Evolutionary conservation across 2,888 invertebrate genomes (phyloP), one percentile per base, ranked within the genome.

Genomic region (Cheilosia pagana): DNA sequence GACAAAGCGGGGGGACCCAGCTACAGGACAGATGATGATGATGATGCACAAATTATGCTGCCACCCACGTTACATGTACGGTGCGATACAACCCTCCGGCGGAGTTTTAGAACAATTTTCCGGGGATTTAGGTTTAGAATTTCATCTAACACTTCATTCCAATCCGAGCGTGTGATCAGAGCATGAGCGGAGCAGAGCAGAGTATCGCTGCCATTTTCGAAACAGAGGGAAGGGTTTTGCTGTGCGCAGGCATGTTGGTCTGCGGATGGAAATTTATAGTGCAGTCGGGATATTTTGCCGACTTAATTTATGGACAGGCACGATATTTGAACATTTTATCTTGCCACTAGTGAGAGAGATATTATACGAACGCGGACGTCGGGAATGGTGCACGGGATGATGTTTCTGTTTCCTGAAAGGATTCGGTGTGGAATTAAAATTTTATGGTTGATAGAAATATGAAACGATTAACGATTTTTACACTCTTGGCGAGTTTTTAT

Each of bases 401-500:
- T 7, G 19, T 41, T 41, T 85, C 68, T 70, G 83, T 65, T 79
- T 59, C 83, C 74, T 65, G 62, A 85, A 85, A 85, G 85, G 85
- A 85, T 85, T 85, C 81, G 62, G 75, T 76, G 75, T 76, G 81
- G 71, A 76, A 81, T 85, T 85, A 81, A 85, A 71, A 71, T 85
- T 85, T 85, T 85, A 85, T 81, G 85, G 81, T 71, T 75, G 81
- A 85, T 85, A 85, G 85, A 76, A 85, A 85, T 85, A 85, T 85
- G 75, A 81, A 85, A 81, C 85, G 85, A 85, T 81, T 85, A 85
- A 85, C 71, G 71, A 70, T 75, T 85, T 70, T 60, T 53, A 70
- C 28, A 28, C 28, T 28, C 76, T 77, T 12, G 60, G 19, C 53
- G 52, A 53, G 52, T 71, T 75, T 63, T 85, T 79, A 81, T 85